Conservation (phyloP, 2,888 invertebrate species). For the Odontothrips loti region DNA sequence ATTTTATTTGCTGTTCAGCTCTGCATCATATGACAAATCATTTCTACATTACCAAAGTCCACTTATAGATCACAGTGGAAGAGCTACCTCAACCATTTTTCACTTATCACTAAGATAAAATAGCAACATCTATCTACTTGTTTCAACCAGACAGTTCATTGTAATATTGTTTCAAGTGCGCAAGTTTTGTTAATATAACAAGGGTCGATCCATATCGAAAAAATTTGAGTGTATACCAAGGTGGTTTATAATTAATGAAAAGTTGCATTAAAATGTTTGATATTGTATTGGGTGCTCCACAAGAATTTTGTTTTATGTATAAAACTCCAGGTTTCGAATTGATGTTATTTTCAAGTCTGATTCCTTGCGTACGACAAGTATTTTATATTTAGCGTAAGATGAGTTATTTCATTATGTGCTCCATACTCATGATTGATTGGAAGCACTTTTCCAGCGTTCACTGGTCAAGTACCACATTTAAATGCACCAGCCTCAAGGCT, state of each 20-base stretch:
- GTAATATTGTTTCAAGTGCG: constrained; percentile 13
- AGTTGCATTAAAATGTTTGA: constrained; percentile 6
- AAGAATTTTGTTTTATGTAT: constrained; percentile 21
- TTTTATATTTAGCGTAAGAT: constrained; percentile 23
- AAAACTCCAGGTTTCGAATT: constrained; percentile 21
- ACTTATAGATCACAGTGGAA: background rate
- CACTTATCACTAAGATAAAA: background rate
- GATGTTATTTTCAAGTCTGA: constrained; percentile 25
- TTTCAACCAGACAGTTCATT: constrained; percentile 10
- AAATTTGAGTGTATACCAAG: constrained; percentile 18
- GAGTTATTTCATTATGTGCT: constrained; percentile 18
- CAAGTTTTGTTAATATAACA: constrained; percentile 17
- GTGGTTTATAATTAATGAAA: constrained; percentile 16
- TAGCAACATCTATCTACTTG: background rate
- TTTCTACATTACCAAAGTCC: background rate
- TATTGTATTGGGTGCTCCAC: constrained; percentile 18
- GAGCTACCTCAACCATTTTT: constrained; percentile 22
- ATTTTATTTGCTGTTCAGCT: background rate
- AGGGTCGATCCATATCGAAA: constrained; percentile 22
- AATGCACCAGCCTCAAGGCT: background rate
- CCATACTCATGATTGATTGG: constrained; percentile 14
- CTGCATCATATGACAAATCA: constrained; percentile 5
- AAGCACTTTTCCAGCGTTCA: constrained; percentile 10
- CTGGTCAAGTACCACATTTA: background rate
- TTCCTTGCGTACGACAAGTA: constrained; percentile 22